Evolutionary conservation across 2,113 vertebrate species (phyloP).

Genomic region (Prolemur simus): DNA sequence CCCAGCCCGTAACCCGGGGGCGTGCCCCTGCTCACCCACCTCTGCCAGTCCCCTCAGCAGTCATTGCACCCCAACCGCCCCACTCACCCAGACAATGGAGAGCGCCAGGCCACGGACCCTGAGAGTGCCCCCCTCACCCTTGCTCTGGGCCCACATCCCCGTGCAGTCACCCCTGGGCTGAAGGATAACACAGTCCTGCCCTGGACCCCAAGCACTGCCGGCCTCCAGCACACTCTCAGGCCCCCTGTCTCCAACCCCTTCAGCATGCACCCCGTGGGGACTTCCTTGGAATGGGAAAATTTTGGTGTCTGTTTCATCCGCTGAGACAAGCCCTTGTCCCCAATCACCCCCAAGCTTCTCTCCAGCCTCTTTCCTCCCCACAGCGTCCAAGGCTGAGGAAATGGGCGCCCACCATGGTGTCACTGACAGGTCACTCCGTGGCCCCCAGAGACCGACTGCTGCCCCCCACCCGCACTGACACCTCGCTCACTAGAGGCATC

Average conservation of each 20-base stretch:
- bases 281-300: not conserved
- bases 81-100: not conserved
- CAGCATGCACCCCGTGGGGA: not conserved
- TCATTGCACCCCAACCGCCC: not conserved
- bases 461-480: not conserved
- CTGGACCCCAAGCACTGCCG: not conserved
- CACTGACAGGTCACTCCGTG: not conserved
- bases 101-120: not conserved
- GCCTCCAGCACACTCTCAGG: not conserved
- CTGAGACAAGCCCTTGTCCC: not conserved
- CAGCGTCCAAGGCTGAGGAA: not conserved
- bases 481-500: not conserved
- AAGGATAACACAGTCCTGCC: not conserved
- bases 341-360: not conserved
- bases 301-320: not conserved
- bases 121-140: too few species aligned
- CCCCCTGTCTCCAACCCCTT: not conserved
- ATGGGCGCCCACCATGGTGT: not conserved
- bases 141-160: not conserved
- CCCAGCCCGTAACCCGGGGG: not conserved
- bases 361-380: not conserved
- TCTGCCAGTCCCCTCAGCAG: not conserved
- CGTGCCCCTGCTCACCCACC: not conserved
- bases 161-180: not conserved
- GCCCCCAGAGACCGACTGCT: not conserved